Evolutionary conservation across 1,140 invertebrate genomes (phyloP).

Genomic region (Heliothis subflexa): DNA sequence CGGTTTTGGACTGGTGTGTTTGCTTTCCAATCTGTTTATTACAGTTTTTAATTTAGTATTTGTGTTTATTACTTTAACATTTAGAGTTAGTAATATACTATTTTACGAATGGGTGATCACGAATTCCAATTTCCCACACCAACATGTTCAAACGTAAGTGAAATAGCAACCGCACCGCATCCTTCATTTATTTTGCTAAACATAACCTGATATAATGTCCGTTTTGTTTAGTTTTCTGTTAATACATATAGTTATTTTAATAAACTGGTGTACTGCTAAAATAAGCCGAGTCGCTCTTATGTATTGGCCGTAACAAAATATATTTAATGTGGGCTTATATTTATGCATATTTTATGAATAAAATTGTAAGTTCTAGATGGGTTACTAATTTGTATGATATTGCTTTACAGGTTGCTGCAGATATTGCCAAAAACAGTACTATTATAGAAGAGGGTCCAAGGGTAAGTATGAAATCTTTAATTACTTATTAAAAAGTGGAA

Average conservation of each 20-base stretch:
- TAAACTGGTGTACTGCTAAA: no score
- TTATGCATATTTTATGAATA: background rate
- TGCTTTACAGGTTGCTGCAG: background rate
- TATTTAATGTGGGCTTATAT: no score
- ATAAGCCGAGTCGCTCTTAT: background rate
- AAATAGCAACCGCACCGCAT: background rate
- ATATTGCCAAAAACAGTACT: conserved; percentile 8
- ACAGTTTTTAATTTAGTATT: no score
- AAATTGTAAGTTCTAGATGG: no score
- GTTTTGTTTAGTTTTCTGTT: no score
- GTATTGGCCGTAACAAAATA: background rate
- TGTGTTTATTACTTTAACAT: background rate
- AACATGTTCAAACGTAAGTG: background rate
- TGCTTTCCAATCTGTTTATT: no score
- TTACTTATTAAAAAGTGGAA: no score
- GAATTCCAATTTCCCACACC: background rate
- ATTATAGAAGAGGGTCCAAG: conserved; percentile 16
- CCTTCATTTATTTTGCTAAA: background rate
- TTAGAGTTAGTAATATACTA: background rate
- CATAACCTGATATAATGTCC: background rate
- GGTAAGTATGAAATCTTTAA: background rate
- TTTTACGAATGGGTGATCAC: background rate
- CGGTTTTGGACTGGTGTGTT: no score
- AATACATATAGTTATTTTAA: no score
- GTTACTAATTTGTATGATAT: background rate